Conservation (phyloP, 2,888 invertebrate species). For the Parnassius smintheus region DNA sequence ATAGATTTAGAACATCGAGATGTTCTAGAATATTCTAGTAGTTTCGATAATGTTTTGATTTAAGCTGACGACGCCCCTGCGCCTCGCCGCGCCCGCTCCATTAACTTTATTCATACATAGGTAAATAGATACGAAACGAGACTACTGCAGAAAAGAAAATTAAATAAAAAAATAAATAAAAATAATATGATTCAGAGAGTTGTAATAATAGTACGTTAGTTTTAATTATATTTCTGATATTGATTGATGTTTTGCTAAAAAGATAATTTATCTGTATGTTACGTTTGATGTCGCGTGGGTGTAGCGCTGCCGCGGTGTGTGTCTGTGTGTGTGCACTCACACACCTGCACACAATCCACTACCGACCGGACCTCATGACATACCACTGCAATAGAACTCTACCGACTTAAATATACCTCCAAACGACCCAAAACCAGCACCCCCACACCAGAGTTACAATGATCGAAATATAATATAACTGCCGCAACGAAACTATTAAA, state of each 20-base stretch:
- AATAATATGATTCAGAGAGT: slow-evolving; percentile 63
- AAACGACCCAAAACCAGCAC: not conserved
- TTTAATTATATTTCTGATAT: slow-evolving; percentile 80
- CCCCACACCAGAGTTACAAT: not conserved
- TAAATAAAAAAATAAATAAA: slow-evolving; percentile 34
- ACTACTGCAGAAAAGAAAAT: slow-evolving; percentile 62
- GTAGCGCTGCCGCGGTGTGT: slow-evolving; percentile 43
- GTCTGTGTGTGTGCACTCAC: slow-evolving; percentile 30
- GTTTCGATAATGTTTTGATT: too few relatives aligned
- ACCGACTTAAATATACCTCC: not conserved
- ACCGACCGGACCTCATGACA: slow-evolving; percentile 2
- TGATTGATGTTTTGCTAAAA: slow-evolving; percentile 79
- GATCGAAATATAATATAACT: slow-evolving; percentile 1
- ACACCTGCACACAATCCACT: not conserved
- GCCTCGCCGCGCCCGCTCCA: slow-evolving; percentile 51
- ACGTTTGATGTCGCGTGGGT: slow-evolving; percentile 55
- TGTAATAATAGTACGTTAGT: slow-evolving; percentile 78
- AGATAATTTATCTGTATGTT: slow-evolving; percentile 76
- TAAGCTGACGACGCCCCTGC: slow-evolving; percentile 36
- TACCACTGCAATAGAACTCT: not conserved
- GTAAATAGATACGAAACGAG: slow-evolving; percentile 63
- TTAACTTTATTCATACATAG: slow-evolving; percentile 57
- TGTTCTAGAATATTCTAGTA: too few relatives aligned
- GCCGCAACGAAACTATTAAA: slow-evolving; percentile 46
- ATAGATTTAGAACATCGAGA: too few relatives aligned